These are phyloP conservation scores for Aethina tumida DNA, from an alignment of 1,140 invertebrate genomes.

Conservation along the genomic window DNA sequence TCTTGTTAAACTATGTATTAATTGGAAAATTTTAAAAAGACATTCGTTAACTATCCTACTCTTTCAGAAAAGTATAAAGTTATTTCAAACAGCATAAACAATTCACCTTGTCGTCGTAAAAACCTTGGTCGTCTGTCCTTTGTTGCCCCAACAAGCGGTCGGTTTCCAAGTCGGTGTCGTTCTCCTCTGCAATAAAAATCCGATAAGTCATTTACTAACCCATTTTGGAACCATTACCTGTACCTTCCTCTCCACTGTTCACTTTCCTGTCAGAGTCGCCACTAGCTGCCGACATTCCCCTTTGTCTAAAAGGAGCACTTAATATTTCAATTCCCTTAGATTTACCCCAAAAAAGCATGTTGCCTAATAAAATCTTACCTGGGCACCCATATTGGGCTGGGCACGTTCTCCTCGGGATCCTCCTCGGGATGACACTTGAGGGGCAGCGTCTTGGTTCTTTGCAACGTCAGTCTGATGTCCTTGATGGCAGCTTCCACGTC, in stretches of 20 bases:
- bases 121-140: constrained; percentile 79
- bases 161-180: constrained; percentile 81
- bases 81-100: constrained; percentile 3
- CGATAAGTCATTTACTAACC: constrained; percentile 25
- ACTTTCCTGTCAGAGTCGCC: constrained; percentile 35
- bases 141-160: constrained; percentile 82
- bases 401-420: constrained; percentile 29
- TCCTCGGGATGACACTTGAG: constrained; percentile 39
- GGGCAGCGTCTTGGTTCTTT: constrained; percentile 60
- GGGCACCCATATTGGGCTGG: constrained; percentile 56
- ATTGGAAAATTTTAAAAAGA: too few relatives aligned
- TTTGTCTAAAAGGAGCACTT: constrained; percentile 32
- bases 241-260: constrained; percentile 37
- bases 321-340: constrained; percentile 9
- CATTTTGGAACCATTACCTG: constrained; percentile 26
- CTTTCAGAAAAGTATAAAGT: too few relatives aligned
- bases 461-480: constrained; percentile 67
- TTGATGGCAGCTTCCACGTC: constrained; percentile 68
- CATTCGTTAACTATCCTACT: too few relatives aligned
- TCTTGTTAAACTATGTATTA: too few relatives aligned
- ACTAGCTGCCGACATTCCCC: constrained; percentile 34
- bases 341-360: constrained; percentile 8
- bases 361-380: constrained; percentile 38
- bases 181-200: constrained; percentile 51
- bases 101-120: constrained; percentile 76